Base-by-base conservation (phyloP, 2,888 invertebrate genomes). In the Xanthorhoe designata region DNA sequence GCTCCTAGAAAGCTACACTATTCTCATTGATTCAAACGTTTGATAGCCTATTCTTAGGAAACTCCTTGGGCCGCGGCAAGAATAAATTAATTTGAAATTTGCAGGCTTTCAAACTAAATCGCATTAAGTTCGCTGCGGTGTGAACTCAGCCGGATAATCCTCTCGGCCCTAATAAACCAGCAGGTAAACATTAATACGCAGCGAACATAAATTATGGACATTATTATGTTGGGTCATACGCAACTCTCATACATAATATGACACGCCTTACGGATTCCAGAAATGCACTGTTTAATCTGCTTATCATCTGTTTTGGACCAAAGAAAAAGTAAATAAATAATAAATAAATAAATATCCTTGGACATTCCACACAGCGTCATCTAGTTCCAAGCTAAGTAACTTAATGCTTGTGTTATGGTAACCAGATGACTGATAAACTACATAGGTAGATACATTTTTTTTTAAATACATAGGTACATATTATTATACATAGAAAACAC, bases 121-220 rank as follows among this genome's bases (percentile, higher is more conserved):
- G 18, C 19, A 10, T 45, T 61, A 50, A 17, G 55, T 53, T 61
- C 64, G 6, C 2, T 42, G 38, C 70, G 72, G 78, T 80, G 78
- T 81, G 47, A 69, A 49, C 10, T 5, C 49, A 56, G 58, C 55
- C 61, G 51, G 60, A 67, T 78, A 74, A 75, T 75, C 76, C 75
- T 68, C 69, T 61, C 67, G 66, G 64, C 72, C 76, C 70, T 80
- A 80, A 80, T 82, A 80, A 79, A 80, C 77, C 77, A 77, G 65
- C 76, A 78, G 75, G 77, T 78, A 76, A 79, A 79, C 78, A 78
- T 81, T 78, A 80, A 79, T 77, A 73, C 68, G 70, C 67, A 70
- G 67, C 66, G 62, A 76, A 75, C 74, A 75, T 80, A 77, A 79
- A 81, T 79, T 78, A 79, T 78, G 74, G 71, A 61, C 64, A 64